Conservation (phyloP, 2,888 invertebrate species). For the Tanypteryx hageni region DNA sequence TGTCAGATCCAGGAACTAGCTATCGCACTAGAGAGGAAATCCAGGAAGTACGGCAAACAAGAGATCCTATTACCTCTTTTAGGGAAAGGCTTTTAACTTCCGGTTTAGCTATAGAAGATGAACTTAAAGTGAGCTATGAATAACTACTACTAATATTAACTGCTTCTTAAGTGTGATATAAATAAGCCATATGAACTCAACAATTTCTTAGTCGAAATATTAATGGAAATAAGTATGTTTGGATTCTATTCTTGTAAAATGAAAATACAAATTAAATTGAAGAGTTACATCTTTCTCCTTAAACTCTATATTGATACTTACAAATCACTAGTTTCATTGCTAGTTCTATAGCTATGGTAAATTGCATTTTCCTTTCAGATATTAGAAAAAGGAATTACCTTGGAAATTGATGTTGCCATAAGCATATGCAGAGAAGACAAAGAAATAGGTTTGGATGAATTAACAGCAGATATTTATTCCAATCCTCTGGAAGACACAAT, state of each 20-base stretch:
- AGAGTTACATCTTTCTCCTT: too few species aligned
- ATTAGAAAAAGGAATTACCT: constrained; percentile 91
- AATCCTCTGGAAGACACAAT: constrained; percentile 81
- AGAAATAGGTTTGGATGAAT: constrained; percentile 86
- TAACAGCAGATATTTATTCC: constrained; percentile 89
- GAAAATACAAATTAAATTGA: too few species aligned
- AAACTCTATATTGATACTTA: too few species aligned
- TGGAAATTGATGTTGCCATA: constrained; percentile 91
- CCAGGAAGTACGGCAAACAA: constrained; percentile 95
- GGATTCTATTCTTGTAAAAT: too few species aligned
- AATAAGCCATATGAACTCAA: too few species aligned
- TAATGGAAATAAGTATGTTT: too few species aligned
- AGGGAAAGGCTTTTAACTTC: constrained; percentile 90
- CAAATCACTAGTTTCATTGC: too few species aligned
- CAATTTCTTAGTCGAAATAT: too few species aligned
- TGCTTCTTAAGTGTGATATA: constrained; percentile 18
- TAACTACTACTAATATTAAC: not conserved
- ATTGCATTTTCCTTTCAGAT: constrained; percentile 77
- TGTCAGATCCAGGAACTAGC: constrained; percentile 99
- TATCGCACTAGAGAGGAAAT: constrained; percentile 96
- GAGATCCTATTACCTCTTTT: constrained; percentile 98
- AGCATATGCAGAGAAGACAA: constrained; percentile 85
- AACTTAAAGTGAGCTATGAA: constrained; percentile 86
- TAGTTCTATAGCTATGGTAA: too few species aligned
- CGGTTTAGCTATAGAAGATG: constrained; percentile 88